phyloP scores from a whole-genome alignment of 2,888 invertebrate species.

The Tenthredo distinguenda region DNA sequence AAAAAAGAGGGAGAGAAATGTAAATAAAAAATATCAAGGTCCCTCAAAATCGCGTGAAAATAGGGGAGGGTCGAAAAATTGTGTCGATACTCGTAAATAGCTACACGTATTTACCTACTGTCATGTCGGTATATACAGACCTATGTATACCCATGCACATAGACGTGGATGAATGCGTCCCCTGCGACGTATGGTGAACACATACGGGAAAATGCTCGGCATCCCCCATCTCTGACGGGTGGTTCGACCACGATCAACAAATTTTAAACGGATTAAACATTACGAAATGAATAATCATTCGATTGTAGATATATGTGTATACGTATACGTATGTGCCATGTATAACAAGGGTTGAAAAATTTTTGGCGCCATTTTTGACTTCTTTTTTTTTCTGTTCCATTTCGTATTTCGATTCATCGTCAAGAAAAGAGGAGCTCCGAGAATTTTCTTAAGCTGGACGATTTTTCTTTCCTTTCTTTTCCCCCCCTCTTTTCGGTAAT shows the following conservation, averaged over 20 bases:
- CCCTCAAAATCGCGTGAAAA: background rate
- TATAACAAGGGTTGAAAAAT: background rate
- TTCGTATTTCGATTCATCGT: background rate
- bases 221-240: constrained; percentile 28
- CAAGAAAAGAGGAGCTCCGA: too few relatives aligned
- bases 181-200: background rate
- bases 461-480: too few relatives aligned
- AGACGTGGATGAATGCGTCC: background rate
- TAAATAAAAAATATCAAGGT: background rate
- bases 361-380: background rate
- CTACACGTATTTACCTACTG: background rate
- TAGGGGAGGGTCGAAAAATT: background rate
- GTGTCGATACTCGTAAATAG: background rate
- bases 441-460: too few relatives aligned
- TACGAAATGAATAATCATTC: constrained; percentile 39
- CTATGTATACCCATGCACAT: background rate
- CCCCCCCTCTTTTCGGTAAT: background rate
- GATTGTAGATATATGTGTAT: background rate
- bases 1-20: background rate
- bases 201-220: background rate
- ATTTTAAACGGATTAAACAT: constrained; percentile 40
- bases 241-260: constrained; percentile 31
- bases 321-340: background rate
- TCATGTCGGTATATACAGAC: background rate
- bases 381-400: background rate